Base-by-base conservation (phyloP, 2,113 vertebrate genomes). In the Tympanuchus pallidicinctus region DNA sequence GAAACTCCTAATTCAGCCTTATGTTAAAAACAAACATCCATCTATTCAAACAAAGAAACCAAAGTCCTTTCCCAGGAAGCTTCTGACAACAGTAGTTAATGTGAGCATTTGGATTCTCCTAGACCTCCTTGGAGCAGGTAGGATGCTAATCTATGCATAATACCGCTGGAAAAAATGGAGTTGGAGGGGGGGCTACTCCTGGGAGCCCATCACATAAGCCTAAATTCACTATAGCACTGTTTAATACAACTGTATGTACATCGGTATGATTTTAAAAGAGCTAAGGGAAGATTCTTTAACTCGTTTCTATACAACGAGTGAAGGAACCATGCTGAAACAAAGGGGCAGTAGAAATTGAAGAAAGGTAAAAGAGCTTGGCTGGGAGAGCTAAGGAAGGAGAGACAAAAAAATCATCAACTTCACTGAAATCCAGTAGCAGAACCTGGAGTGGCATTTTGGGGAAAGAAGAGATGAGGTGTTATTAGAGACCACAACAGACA, bases 241-340 rank as follows among this genome's bases (percentile, higher is more conserved):
- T 48, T 38, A 54, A n/a, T 27, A 27, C 15, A 36, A 14, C 24
- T 59, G 4, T 38, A 38, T 38, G 38, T 38, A 38, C 38, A 38
- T 3, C 61, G 63, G 8, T 45, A 56, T 3, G 6, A 24, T 4
- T 74, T 30, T 32, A 42, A 2, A 2, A 42, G 6, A 40, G 34
- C 15, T 60, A 63, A 59, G 13, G 10, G 7, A 76, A 83, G 10
- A 10, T 54, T 6, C 14, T 18, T 60, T 52, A 32, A 22, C 42
- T 22, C 54, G 19, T 34, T 38, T 75, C 32, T 86, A 71, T 61
- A 27, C 4, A 42, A 2, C 15, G 36, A 52, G 28, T 2, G 1
- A 24, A 75, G n/a, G 38, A 84, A 11, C 4, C 8, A 36, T 0
- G 1, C 2, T 56, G 15, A 57, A 50, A 13, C 21, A 42, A 72